phyloP scores from a whole-genome alignment of 1,140 invertebrate genomes.

The Teleopsis dalmanni region DNA sequence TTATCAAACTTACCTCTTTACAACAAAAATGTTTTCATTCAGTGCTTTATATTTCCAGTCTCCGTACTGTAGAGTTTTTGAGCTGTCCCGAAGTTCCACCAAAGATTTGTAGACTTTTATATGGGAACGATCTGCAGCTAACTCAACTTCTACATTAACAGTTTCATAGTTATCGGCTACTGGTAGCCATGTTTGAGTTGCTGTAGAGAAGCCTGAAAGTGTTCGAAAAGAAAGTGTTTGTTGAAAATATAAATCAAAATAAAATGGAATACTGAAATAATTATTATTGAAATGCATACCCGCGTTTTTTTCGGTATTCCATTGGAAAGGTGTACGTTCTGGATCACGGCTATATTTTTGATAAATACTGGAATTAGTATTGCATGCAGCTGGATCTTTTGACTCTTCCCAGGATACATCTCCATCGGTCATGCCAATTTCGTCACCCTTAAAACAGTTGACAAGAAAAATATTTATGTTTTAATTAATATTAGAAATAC shows the following conservation, averaged over 20 bases:
- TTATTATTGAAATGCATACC: conserved; percentile 18
- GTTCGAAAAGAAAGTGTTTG: neutral
- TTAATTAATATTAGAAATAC: neutral
- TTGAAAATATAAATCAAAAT: neutral
- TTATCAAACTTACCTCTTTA: conserved; percentile 15
- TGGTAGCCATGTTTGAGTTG: conserved; percentile 56
- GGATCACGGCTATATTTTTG: conserved; percentile 47
- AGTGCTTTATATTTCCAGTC: conserved; percentile 21
- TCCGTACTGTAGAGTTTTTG: conserved; percentile 42
- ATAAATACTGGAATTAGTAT: conserved; percentile 12
- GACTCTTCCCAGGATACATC: conserved; percentile 47
- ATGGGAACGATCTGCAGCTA: conserved; percentile 19
- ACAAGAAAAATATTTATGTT: neutral
- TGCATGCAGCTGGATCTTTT: conserved; percentile 13
- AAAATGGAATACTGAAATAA: neutral
- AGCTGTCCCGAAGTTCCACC: conserved; percentile 20
- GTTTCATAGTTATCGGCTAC: conserved; percentile 52
- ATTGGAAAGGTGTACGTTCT: conserved; percentile 56
- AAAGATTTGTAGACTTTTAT: conserved; percentile 37
- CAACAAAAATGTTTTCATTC: conserved; percentile 19
- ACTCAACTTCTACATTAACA: conserved; percentile 46
- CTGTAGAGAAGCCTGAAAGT: conserved; percentile 47
- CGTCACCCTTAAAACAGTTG: conserved; percentile 55
- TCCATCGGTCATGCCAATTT: conserved; percentile 65
- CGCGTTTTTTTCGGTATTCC: conserved; percentile 43